Evolutionary conservation across 2,888 invertebrate genomes (phyloP), one percentile per base, ranked within the genome.

Genomic region (Augochlorella aurata): DNA sequence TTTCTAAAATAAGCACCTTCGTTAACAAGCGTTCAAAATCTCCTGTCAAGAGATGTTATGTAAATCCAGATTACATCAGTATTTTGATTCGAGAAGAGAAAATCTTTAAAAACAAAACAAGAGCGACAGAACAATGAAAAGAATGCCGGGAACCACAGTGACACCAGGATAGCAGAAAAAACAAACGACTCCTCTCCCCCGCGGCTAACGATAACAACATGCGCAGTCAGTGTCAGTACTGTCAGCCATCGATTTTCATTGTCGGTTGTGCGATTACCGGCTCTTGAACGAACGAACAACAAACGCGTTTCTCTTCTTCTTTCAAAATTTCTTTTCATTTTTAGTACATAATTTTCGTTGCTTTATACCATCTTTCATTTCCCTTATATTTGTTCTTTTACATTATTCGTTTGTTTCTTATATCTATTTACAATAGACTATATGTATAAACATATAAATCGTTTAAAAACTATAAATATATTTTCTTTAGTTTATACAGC

Each of bases 111-210:
- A 66, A 73, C 65, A 68, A 76, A 70, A 45, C 50, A 63, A 77
- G 38, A 66, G 58, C 21, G 38, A 24, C 18, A 24, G 63, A 78
- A 78, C 77, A 73, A 79, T 50, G 85, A 81, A 90, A 92, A 92
- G 92, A 92, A 91, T 92, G 92, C 88, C 83, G 79, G 77, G 83
- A 85, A 88, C 87, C 85, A 88, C 87, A 87, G 78, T 76, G 69
- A 84, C 90, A 92, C 82, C 92, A 92, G 92, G 92, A 85, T 89
- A 87, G 81, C 92, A 92, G 90, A 89, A 92, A 87, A 83, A 73
- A 86, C 74, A 65, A 79, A 81, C 52, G 44, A 63, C 2, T 63
- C 44, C n/a, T 44, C 65, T 65, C 44, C 38, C n/a, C 38, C 72
- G 78, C 65, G 61, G 61, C 45, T 66, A 68, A 29, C 58, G 89